Evolutionary conservation across 2,888 invertebrate genomes (phyloP).

Genomic region (Aphelenchoides bicaudatus): DNA sequence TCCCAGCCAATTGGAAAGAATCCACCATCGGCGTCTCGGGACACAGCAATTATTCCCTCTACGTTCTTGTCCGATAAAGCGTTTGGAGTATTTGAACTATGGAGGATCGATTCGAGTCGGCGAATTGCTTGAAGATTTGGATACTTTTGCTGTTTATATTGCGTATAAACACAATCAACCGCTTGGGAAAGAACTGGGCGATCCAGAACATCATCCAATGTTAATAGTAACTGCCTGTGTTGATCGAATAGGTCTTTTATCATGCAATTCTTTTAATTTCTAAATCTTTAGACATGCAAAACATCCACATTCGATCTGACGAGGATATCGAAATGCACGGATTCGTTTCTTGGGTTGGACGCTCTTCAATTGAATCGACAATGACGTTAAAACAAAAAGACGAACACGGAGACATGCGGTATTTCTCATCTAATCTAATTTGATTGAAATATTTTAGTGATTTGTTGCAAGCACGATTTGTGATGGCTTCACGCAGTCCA

Average conservation of each 20-base stretch:
- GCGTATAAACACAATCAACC: slow-evolving; percentile 69
- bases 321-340: slow-evolving; percentile 72
- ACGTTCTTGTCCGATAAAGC: slow-evolving; percentile 25
- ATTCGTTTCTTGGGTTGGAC: slow-evolving; percentile 74
- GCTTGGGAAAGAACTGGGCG: slow-evolving; percentile 64
- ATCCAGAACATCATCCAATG: slow-evolving; percentile 62
- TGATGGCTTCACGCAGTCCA: slow-evolving; percentile 72
- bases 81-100: slow-evolving; percentile 27
- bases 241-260: slow-evolving; percentile 67
- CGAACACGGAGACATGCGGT: slow-evolving; percentile 9
- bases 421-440: slow-evolving; percentile 3
- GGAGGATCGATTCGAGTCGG: slow-evolving; percentile 68
- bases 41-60: slow-evolving; percentile 10
- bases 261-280: not conserved
- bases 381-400: slow-evolving; percentile 61
- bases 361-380: slow-evolving; percentile 71
- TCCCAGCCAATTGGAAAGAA: not conserved
- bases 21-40: not conserved
- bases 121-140: slow-evolving; percentile 74
- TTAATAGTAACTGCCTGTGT: slow-evolving; percentile 74
- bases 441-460: slow-evolving; percentile 23
- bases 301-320: slow-evolving; percentile 52
- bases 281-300: slow-evolving; percentile 27
- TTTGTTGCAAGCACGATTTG: slow-evolving; percentile 68
- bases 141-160: slow-evolving; percentile 73